Percentiles rank a stretch among this genome's conserved stretches.
These are phyloP conservation scores for Ptychadena robeensis DNA, from an alignment of 2,797 vertebrate species.

Conservation along the genomic window DNA sequence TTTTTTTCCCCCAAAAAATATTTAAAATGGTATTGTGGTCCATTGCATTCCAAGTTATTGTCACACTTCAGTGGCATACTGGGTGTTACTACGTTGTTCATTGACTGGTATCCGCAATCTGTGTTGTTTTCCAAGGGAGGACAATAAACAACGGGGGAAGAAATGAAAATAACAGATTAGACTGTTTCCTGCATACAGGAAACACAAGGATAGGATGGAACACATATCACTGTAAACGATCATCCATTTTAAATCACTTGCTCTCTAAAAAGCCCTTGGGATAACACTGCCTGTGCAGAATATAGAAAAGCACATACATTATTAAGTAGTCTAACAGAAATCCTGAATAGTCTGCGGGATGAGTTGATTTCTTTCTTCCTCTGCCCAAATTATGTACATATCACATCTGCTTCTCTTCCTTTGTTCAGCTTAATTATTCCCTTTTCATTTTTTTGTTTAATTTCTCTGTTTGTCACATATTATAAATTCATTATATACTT, in stretches of 20 bases:
- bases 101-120: not conserved
- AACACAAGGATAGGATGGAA: conserved; percentile 3
- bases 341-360: not conserved
- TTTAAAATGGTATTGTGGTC: not conserved
- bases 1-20: not conserved
- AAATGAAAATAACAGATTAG: conserved; percentile 8
- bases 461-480: not conserved
- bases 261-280: conserved; percentile 16
- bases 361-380: not conserved
- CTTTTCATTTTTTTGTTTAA: not conserved
- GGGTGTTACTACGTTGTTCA: not conserved
- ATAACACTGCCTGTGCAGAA: not conserved
- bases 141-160: not conserved
- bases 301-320: not conserved
- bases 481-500: not conserved
- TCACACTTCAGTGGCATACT: not conserved
- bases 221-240: not conserved
- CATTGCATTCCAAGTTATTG: not conserved
- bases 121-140: not conserved
- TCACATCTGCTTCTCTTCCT: conserved; percentile 4
- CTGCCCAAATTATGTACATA: not conserved
- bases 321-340: conserved; percentile 25
- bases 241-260: conserved; percentile 1
- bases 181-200: conserved; percentile 2
- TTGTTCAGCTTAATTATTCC: not conserved